Evolutionary conservation across 2,797 vertebrate genomes (phyloP).

Genomic region (Clamator glandarius): DNA sequence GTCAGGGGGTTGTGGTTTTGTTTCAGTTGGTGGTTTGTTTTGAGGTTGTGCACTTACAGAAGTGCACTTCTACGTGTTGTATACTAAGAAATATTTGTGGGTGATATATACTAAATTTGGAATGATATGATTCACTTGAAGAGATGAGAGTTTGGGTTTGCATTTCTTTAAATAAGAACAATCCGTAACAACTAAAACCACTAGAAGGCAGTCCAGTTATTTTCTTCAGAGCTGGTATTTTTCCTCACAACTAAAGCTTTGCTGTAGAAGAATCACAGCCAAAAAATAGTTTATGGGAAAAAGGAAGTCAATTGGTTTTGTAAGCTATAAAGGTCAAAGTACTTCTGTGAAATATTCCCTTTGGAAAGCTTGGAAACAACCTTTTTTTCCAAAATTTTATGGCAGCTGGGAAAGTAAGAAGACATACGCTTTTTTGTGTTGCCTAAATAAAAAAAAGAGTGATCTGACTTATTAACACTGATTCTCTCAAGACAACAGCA

Average conservation of each 20-base stretch:
- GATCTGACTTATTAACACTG: constrained; percentile 70
- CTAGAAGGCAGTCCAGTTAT: constrained; percentile 57
- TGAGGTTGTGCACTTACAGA: not conserved
- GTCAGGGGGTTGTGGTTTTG: too few species aligned
- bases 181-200: not conserved
- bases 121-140: not conserved
- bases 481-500: constrained; percentile 47
- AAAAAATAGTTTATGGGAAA: constrained; percentile 56
- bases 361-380: constrained; percentile 65
- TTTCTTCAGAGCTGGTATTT: constrained; percentile 27
- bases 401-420: constrained; percentile 69
- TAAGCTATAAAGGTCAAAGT: constrained; percentile 74
- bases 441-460: constrained; percentile 73
- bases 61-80: not conserved
- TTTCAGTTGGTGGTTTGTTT: not conserved
- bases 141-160: not conserved
- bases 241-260: constrained; percentile 15
- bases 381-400: constrained; percentile 70
- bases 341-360: constrained; percentile 61
- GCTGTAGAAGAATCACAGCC: constrained; percentile 27
- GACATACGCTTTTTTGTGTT: constrained; percentile 65
- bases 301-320: constrained; percentile 58
- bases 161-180: not conserved
- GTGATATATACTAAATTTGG: not conserved
- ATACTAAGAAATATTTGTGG: not conserved